Evolutionary conservation across 2,797 vertebrate species (phyloP), one percentile per base, ranked within the genome.

Genomic region (Taeniopygia guttata): DNA sequence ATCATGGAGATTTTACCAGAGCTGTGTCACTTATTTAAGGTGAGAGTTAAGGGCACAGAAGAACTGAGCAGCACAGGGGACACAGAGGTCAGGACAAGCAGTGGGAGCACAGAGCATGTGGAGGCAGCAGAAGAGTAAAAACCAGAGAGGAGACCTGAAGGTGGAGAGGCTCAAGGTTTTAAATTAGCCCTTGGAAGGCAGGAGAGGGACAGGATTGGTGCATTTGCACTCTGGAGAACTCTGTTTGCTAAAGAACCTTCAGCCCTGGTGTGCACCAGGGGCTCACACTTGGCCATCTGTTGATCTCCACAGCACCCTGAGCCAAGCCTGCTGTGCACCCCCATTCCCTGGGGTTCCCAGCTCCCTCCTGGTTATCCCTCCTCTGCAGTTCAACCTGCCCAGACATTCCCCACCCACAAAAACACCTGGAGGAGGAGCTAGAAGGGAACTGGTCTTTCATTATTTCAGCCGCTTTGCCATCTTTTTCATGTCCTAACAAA

Each of bases 401-500:
- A 69, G 63, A 55, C n/a, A 26, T 42, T 72, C 77, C 77, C 72
- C 73, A 89, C 54, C 79, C 84, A 79, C 87, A 92, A 54, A 89
- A 19, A 17, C 73, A 78, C 2, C 26, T 2, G 43, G 16, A 89
- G 84, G 89, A 93, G 89, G 73, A 87, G 87, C 48, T 62, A 69
- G 15, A 81, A 42, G 0, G 1, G 29, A 83, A 78, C 69, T 59
- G 21, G 36, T 76, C 55, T 83, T 85, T 81, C 87, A 30, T 56
- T 89, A 69, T 34, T 83, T 54, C 92, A 90, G 55, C 69, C 64
- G 64, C 84, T 78, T n/a, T 69, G 73, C 38, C 55, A 63, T 72
- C 46, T 30, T 82, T 58, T 62, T 88, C 87, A 43, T 46, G 84
- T 81, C 67, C 66, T 55, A 92, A 89, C 73, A 95, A 60, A 93